A percentile compares a stretch with the other conserved stretches of the same genome.
phyloP scores from a whole-genome alignment of 92 coral and sea anemone species.

The Porites cylindrica region DNA sequence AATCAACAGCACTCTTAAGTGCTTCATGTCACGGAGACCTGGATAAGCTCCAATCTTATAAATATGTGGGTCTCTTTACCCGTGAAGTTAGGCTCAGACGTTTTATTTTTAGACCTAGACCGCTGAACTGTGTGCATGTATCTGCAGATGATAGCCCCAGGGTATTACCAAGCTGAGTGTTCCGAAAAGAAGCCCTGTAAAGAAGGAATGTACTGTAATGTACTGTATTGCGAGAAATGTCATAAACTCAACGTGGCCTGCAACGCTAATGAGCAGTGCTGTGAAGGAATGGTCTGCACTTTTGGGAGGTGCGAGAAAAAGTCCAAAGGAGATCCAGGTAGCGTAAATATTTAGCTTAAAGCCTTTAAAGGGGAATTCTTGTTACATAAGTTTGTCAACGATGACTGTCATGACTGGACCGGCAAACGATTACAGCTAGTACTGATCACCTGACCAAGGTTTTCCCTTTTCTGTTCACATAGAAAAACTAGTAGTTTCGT shows the following conservation, averaged over 20 bases:
- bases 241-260: conserved; percentile 87
- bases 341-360: background rate
- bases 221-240: conserved; percentile 89
- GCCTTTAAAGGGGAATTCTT: background rate
- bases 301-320: conserved; percentile 89
- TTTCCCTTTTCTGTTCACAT: no score
- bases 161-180: conserved; percentile 91
- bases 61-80: no score
- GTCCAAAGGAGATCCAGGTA: conserved; percentile 87
- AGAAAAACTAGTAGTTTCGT: no score
- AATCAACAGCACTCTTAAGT: no score
- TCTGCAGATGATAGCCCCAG: conserved; percentile 85
- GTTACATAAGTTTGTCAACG: background rate
- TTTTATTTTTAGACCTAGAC: background rate
- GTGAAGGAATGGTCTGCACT: conserved; percentile 79
- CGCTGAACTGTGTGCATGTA: background rate
- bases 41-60: no score
- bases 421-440: no score
- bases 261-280: conserved; percentile 71
- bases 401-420: no score
- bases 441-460: no score
- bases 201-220: conserved; percentile 84
- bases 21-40: no score
- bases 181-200: conserved; percentile 92
- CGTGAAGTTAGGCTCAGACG: no score